These are phyloP conservation scores for Ommatoiulus sabulosus DNA, from an alignment of 2,888 invertebrate genomes.

Conservation along the genomic window DNA sequence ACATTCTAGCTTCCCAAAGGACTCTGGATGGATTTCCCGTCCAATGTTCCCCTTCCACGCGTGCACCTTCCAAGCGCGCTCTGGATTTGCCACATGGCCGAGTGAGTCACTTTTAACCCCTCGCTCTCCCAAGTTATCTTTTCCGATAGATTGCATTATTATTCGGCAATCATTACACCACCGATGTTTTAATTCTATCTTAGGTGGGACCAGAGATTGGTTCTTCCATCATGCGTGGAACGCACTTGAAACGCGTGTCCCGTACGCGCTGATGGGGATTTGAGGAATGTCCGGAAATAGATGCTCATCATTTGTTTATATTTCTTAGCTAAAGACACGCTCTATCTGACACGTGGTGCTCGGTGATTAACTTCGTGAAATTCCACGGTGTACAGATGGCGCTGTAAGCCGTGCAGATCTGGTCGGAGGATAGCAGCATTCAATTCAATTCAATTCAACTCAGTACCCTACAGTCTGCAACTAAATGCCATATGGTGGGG, in stretches of 20 bases:
- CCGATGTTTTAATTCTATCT: neutral
- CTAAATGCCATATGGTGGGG: too few species aligned
- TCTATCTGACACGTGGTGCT: too few species aligned
- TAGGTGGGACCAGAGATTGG: neutral
- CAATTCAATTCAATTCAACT: too few species aligned
- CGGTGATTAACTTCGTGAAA: too few species aligned
- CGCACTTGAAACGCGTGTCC: neutral
- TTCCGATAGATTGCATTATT: slow-evolving; percentile 48
- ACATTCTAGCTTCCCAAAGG: slow-evolving; percentile 54
- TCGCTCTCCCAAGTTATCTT: slow-evolving; percentile 44
- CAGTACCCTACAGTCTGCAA: too few species aligned
- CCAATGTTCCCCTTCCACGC: neutral
- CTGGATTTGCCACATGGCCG: neutral
- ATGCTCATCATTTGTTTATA: too few species aligned
- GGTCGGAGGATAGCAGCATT: too few species aligned
- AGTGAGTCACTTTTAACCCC: slow-evolving; percentile 54
- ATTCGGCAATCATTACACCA: slow-evolving; percentile 14
- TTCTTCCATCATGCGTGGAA: neutral
- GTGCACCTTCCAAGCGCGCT: neutral
- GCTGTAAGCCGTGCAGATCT: too few species aligned
- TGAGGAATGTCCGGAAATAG: neutral
- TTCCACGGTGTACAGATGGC: too few species aligned
- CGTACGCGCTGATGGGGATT: neutral
- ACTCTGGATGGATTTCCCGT: slow-evolving; percentile 50
- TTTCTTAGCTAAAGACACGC: too few species aligned